These are phyloP conservation scores for Peromyscus leucopus DNA, from an alignment of 2,113 vertebrate species.

Conservation along the genomic window DNA sequence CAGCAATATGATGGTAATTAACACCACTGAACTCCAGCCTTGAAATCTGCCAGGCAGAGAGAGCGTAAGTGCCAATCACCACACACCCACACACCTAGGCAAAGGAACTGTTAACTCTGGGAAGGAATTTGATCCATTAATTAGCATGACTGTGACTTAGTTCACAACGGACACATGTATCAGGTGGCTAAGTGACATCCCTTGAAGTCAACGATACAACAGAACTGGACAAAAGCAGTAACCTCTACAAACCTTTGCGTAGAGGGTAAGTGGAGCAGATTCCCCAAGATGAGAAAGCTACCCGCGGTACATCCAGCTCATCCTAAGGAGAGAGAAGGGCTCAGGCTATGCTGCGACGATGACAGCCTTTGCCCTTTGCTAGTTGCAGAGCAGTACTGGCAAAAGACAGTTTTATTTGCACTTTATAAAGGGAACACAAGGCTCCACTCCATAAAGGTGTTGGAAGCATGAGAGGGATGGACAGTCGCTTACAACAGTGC, in stretches of 20 bases:
- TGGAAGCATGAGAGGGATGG: neutral
- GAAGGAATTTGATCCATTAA: neutral
- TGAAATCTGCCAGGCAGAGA: neutral
- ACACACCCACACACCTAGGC: neutral
- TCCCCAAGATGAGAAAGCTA: neutral
- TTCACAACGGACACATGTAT: neutral
- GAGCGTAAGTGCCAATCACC: neutral
- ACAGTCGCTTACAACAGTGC: neutral
- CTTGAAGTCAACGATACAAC: neutral
- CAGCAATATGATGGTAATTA: neutral
- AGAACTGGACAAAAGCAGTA: neutral
- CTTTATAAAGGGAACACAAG: neutral
- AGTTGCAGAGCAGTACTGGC: neutral
- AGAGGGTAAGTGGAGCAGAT: neutral
- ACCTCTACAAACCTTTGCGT: neutral
- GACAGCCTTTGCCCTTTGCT: neutral
- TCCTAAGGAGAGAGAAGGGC: neutral
- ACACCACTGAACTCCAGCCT: neutral
- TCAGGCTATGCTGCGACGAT: neutral
- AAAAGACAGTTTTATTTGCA: neutral
- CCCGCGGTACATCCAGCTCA: neutral
- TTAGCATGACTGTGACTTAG: neutral
- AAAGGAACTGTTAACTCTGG: neutral
- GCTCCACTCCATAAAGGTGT: neutral
- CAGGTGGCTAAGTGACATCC: neutral